phyloP scores from a whole-genome alignment of 1,140 invertebrate species.

The Trichomalopsis sarcophagae region DNA sequence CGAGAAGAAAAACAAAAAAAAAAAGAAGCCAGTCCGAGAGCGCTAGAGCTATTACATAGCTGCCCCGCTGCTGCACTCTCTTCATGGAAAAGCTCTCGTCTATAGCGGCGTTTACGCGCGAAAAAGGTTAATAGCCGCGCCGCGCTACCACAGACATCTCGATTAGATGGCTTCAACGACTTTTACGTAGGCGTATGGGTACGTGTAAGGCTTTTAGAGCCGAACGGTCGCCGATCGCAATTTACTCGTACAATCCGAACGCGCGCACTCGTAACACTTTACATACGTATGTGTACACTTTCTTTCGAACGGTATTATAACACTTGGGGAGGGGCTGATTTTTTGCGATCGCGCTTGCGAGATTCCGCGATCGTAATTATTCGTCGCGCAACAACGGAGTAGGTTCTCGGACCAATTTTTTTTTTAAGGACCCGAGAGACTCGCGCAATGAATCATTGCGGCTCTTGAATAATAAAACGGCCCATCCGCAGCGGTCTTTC shows the following conservation, averaged over 20 bases:
- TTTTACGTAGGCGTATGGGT: not conserved
- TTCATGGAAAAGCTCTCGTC: conserved; percentile 8
- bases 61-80: not conserved
- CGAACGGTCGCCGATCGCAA: not conserved
- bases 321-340: not conserved
- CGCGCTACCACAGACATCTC: conserved; percentile 20
- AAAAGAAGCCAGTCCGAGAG: not conserved
- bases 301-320: conserved; percentile 1
- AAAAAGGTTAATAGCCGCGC: conserved; percentile 37
- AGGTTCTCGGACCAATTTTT: too few relatives aligned
- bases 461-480: not conserved
- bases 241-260: not conserved
- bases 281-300: not conserved
- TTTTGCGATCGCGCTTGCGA: not conserved
- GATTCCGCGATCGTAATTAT: too few relatives aligned
- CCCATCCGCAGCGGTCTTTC: not conserved
- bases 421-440: not conserved
- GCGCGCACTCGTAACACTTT: conserved; percentile 23
- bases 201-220: not conserved
- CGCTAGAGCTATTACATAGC: not conserved
- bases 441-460: not conserved
- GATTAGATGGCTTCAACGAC: conserved; percentile 20
- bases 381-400: too few relatives aligned
- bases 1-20: not conserved
- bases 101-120: not conserved